phyloP scores from a whole-genome alignment of 2,113 vertebrate genomes.

The Grantiella picta region DNA sequence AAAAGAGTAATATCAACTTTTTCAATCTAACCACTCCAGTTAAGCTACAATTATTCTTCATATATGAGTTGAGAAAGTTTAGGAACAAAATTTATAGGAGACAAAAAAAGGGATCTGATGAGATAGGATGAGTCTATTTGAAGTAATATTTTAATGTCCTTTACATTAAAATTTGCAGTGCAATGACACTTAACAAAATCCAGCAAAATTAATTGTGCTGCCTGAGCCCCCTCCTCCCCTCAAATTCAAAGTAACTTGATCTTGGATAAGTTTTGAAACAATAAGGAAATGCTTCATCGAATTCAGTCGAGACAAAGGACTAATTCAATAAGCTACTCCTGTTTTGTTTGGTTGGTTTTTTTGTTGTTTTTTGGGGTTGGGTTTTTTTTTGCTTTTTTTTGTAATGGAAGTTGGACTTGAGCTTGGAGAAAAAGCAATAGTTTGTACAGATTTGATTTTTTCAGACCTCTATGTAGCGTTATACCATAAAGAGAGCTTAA shows the following conservation, averaged over 20 bases:
- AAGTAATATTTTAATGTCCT: not conserved
- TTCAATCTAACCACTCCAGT: not conserved
- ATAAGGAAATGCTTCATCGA: not conserved
- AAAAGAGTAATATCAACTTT: not conserved
- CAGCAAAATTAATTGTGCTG: not conserved
- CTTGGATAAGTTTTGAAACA: not conserved
- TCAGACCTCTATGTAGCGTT: not conserved
- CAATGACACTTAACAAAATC: not conserved
- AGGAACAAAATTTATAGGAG: not conserved
- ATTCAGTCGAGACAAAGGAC: not conserved
- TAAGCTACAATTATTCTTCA: not conserved
- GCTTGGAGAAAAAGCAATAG: not conserved
- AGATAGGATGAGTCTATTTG: not conserved
- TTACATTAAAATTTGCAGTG: not conserved
- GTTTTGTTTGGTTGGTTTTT: too few species aligned
- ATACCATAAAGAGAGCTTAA: not conserved
- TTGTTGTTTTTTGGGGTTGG: too few species aligned
- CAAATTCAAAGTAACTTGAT: not conserved
- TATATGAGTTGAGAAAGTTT: not conserved
- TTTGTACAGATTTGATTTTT: not conserved
- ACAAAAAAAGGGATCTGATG: not conserved
- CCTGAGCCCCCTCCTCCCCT: fast-evolving
- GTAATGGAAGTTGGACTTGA: not conserved
- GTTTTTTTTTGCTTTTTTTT: not conserved
- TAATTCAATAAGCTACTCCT: not conserved